These are phyloP conservation scores for Palythoa caribaeorum DNA, from an alignment of 92 coral and sea anemone species.

Conservation along the genomic window DNA sequence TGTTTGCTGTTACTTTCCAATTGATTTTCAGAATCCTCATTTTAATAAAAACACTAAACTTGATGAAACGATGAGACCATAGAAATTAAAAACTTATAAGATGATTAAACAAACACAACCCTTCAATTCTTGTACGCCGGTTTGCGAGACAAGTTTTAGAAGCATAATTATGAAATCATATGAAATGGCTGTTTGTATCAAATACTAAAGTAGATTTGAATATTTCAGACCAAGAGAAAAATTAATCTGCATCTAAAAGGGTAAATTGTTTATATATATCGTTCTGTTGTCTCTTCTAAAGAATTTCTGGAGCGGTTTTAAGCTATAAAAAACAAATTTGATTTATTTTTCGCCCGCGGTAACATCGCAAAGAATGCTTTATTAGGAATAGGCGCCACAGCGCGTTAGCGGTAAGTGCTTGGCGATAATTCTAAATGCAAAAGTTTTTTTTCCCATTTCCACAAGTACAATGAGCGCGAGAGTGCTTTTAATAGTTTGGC, in stretches of 20 bases:
- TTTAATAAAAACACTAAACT: constrained; percentile 44
- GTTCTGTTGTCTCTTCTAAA: background rate
- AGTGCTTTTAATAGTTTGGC: background rate
- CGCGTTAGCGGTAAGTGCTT: background rate
- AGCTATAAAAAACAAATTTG: constrained; percentile 2
- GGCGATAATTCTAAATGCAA: background rate
- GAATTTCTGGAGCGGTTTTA: background rate
- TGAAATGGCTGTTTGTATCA: background rate
- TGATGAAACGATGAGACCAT: constrained; percentile 11
- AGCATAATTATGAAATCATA: background rate
- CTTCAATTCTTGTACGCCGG: background rate
- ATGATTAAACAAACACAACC: constrained; percentile 16
- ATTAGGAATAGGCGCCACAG: constrained; percentile 9
- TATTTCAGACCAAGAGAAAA: background rate
- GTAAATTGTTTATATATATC: background rate
- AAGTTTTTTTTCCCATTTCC: background rate
- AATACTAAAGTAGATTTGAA: background rate
- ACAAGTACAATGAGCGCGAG: background rate
- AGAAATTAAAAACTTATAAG: constrained; percentile 11
- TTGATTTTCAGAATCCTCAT: constrained; percentile 13
- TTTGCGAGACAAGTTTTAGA: background rate
- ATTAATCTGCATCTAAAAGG: background rate
- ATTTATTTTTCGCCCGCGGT: background rate
- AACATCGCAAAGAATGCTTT: constrained; percentile 8
- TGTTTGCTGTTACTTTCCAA: constrained; percentile 24